phyloP scores from a whole-genome alignment of 1,140 invertebrate genomes.

The Euura lappo region DNA sequence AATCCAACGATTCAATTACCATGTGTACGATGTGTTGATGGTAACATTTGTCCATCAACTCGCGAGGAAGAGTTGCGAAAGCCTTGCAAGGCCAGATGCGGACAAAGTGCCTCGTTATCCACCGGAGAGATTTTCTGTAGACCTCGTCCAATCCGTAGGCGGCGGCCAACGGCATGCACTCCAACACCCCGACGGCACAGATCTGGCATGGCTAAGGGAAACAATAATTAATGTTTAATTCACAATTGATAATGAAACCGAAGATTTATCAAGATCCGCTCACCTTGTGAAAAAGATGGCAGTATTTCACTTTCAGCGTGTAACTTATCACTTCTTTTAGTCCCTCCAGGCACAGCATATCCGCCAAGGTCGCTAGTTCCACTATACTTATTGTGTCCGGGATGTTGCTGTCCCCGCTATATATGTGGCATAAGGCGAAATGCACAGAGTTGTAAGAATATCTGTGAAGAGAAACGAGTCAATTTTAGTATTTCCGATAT shows the following conservation, averaged over 20 bases:
- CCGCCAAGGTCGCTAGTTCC: conserved; percentile 84
- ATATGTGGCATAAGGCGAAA: conserved; percentile 90
- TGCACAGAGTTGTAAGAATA: conserved; percentile 84
- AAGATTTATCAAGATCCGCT: conserved; percentile 26
- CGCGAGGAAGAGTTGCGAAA: conserved; percentile 80
- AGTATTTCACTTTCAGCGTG: conserved; percentile 86
- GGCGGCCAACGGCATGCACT: conserved; percentile 81
- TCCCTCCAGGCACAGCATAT: conserved; percentile 87
- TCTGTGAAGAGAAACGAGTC: conserved; percentile 55
- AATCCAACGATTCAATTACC: conserved; percentile 43
- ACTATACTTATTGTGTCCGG: conserved; percentile 84
- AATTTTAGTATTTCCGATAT: neutral
- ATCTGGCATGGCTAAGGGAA: conserved; percentile 74
- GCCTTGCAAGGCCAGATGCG: conserved; percentile 86
- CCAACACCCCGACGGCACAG: conserved; percentile 79
- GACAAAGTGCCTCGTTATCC: conserved; percentile 85
- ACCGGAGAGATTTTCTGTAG: conserved; percentile 81
- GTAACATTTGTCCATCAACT: conserved; percentile 82
- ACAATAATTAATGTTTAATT: neutral
- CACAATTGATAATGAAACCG: neutral
- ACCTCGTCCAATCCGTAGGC: conserved; percentile 88
- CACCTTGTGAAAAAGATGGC: conserved; percentile 89
- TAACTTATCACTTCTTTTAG: conserved; percentile 89
- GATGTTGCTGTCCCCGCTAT: conserved; percentile 85
- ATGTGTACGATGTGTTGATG: conserved; percentile 80